Evolutionary conservation across 1,140 invertebrate species (phyloP).

Genomic region (Drosophila burlai): DNA sequence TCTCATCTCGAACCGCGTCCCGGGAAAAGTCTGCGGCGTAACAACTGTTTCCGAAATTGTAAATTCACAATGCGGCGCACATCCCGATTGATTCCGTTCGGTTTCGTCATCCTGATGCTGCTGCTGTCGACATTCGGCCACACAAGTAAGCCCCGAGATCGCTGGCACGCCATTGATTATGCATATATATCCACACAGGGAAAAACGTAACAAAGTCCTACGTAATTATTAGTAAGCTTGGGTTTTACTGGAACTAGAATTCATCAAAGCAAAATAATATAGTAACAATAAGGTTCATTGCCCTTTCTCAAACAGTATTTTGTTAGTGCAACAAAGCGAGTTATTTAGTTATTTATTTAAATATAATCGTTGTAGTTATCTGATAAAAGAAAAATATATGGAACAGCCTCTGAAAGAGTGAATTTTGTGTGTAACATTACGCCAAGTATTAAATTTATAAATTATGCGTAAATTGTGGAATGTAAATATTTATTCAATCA

Average conservation of each 20-base stretch:
- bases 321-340: not conserved
- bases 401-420: not conserved
- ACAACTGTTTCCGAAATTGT: constrained; percentile 49
- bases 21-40: constrained; percentile 23
- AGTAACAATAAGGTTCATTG: not conserved
- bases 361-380: too few relatives aligned
- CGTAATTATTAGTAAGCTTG: not conserved
- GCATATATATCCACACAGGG: constrained; percentile 27
- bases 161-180: constrained; percentile 57
- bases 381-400: not conserved
- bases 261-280: not conserved
- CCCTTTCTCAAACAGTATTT: not conserved
- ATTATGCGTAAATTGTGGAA: too few relatives aligned
- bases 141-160: constrained; percentile 67
- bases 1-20: not conserved
- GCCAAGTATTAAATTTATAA: not conserved
- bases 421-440: too few relatives aligned
- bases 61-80: constrained; percentile 73
- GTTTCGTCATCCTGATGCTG: constrained; percentile 54
- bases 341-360: not conserved
- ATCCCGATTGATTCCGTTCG: constrained; percentile 74
- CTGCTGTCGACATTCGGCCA: constrained; percentile 61
- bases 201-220: constrained; percentile 18
- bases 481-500: too few relatives aligned
- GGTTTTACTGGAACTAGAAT: not conserved